Base-by-base conservation (phyloP, 2,797 vertebrate genomes). In the Labeo calbasu region DNA sequence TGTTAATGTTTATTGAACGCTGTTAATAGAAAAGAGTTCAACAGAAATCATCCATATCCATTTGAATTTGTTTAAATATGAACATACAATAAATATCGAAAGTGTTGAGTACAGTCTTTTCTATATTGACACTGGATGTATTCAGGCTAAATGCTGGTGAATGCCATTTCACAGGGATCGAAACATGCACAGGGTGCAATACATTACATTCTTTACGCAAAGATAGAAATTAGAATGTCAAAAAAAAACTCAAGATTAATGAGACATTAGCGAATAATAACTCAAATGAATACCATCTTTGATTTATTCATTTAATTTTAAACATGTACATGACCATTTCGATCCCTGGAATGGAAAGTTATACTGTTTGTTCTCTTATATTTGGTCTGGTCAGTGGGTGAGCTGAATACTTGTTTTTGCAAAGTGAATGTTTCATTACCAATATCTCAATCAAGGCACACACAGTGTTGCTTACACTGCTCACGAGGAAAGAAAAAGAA, bases 81-180 rank as follows among this genome's bases (percentile, higher is more conserved):
- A 28, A 85, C 91, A 82, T 84, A 83, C 90, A 90, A 86, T 80
- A 89, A 88, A 81, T 90, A 90, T 88, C 88, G 86, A 93, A 90
- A 92, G 92, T 36, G 70, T 75, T 87, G 90, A 88, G 92, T 94
- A 92, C 89, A 92, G 93, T 92, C 89, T 92, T 92, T 70, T 86
- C 70, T 80, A 86, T 80, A 84, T 75, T 91, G 82, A 91, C 87
- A 88, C 68, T 86, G 90, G 92, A 93, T 91, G 94, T 93, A 91
- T 93, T 92, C 93, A 94, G 94, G 93, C 92, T 91, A 93, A 94
- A 87, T 95, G 94, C 94, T 95, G 94, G 94, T 95, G 94, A 94
- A 93, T 92, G 93, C 92, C 93, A 93, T 94, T 92, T 85, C 82
- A 91, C 92, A 93, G 90, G 91, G 94, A 93, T 92, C 88, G 86